Conservation (phyloP, 1,140 invertebrate species). For the Riptortus pedestris region DNA sequence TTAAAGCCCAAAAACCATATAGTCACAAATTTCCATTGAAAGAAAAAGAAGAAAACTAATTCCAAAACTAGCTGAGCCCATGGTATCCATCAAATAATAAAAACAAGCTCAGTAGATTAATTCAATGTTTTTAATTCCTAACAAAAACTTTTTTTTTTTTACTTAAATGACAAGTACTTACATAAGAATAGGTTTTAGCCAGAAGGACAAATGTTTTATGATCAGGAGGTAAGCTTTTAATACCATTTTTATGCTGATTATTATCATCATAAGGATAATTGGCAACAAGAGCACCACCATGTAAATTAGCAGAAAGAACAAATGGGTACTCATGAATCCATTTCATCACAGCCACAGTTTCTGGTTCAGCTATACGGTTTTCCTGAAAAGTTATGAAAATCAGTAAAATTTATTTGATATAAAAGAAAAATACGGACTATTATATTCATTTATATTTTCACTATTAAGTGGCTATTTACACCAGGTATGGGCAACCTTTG, state of each 20-base stretch:
- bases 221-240: conserved; percentile 60
- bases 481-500: not conserved
- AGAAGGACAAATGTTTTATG: conserved; percentile 73
- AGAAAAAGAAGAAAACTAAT: no score
- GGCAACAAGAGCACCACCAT: conserved; percentile 76
- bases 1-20: no score
- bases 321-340: conserved; percentile 83
- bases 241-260: conserved; percentile 32
- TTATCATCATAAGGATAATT: conserved; percentile 86
- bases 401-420: not conserved
- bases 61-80: no score
- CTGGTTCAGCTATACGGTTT: conserved; percentile 60
- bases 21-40: no score
- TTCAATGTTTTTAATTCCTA: no score
- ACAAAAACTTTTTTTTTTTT: no score
- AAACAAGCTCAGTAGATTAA: no score
- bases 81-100: no score
- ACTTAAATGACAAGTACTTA: no score
- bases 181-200: conserved; percentile 69
- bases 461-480: not conserved
- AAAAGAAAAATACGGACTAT: not conserved
- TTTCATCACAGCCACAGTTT: conserved; percentile 82
- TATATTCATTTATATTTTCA: not conserved
- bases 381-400: conserved; percentile 37
- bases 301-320: conserved; percentile 91